Evolutionary conservation across 2,797 vertebrate species (phyloP).

Genomic region (Allobates femoralis): DNA sequence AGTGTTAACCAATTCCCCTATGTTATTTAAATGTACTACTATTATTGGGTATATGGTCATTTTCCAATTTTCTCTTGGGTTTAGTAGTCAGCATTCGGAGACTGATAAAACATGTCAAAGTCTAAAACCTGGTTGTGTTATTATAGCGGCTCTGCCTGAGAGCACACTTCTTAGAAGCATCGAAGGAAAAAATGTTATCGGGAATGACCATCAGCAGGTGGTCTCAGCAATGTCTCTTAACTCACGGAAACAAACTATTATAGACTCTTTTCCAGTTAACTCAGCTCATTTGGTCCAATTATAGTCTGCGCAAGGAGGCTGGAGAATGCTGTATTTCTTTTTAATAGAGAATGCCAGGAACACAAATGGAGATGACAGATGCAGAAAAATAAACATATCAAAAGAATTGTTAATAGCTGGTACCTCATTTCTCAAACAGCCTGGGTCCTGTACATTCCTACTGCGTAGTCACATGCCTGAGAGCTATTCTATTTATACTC

Average conservation of each 20-base stretch:
- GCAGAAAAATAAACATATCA: conserved; percentile 21
- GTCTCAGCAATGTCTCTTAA: conserved; percentile 20
- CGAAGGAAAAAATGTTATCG: conserved; percentile 23
- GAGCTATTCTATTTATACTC: conserved; percentile 4
- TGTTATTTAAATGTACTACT: no score
- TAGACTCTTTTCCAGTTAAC: conserved; percentile 30
- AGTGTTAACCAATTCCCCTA: no score
- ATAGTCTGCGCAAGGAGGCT: not conserved
- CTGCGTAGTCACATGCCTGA: conserved; percentile 1
- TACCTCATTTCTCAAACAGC: conserved; percentile 2
- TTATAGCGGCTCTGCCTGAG: conserved; percentile 1
- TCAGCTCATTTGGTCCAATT: conserved; percentile 29
- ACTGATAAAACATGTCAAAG: conserved; percentile 7
- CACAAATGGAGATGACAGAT: conserved; percentile 17
- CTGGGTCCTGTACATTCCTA: not conserved
- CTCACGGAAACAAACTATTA: conserved; percentile 39
- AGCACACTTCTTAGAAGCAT: conserved; percentile 13
- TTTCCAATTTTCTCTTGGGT: no score
- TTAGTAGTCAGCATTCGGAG: conserved; percentile 1
- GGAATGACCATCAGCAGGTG: conserved; percentile 42
- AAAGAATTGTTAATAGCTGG: conserved; percentile 9
- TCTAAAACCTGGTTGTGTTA: conserved; percentile 1
- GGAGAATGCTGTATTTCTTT: not conserved
- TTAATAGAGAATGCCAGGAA: conserved; percentile 20
- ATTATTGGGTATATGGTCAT: no score